Evolutionary conservation across 1,140 invertebrate species (phyloP).

Genomic region (Nymphalis io): DNA sequence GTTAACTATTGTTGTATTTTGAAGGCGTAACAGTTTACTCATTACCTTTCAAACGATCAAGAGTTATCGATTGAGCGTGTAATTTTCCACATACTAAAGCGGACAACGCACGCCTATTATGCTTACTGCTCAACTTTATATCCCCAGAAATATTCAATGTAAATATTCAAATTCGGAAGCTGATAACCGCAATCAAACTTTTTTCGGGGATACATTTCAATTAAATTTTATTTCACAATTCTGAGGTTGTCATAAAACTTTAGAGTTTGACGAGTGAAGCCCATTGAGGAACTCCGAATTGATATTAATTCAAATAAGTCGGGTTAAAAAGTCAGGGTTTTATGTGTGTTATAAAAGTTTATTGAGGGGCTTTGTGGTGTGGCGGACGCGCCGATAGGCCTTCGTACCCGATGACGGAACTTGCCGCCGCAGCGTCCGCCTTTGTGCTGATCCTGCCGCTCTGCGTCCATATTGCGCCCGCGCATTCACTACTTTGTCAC

Average conservation of each 20-base stretch:
- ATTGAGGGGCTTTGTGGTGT: slow-evolving; percentile 77
- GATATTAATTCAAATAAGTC: slow-evolving; percentile 81
- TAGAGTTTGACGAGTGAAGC: slow-evolving; percentile 79
- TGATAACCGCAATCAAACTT: slow-evolving; percentile 77
- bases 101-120: slow-evolving; percentile 20
- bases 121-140: slow-evolving; percentile 31
- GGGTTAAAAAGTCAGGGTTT: slow-evolving; percentile 81
- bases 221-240: slow-evolving; percentile 80
- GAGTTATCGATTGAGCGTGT: neutral
- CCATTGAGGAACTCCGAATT: slow-evolving; percentile 80
- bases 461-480: slow-evolving; percentile 36
- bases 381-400: slow-evolving; percentile 73
- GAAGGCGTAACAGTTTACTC: neutral
- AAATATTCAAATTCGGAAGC: slow-evolving; percentile 80
- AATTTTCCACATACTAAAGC: slow-evolving; percentile 11
- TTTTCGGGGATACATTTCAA: slow-evolving; percentile 77
- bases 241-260: slow-evolving; percentile 77
- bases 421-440: slow-evolving; percentile 49
- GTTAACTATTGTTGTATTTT: too few relatives aligned
- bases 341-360: slow-evolving; percentile 79
- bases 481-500: slow-evolving; percentile 38
- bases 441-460: slow-evolving; percentile 46
- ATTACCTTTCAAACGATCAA: neutral
- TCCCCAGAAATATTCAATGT: slow-evolving; percentile 62
- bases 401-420: slow-evolving; percentile 62